A percentile compares a stretch with the other conserved stretches of the same genome.
These are phyloP conservation scores for Yponomeuta evonymella DNA, from an alignment of 2,888 invertebrate species.

Conservation along the genomic window DNA sequence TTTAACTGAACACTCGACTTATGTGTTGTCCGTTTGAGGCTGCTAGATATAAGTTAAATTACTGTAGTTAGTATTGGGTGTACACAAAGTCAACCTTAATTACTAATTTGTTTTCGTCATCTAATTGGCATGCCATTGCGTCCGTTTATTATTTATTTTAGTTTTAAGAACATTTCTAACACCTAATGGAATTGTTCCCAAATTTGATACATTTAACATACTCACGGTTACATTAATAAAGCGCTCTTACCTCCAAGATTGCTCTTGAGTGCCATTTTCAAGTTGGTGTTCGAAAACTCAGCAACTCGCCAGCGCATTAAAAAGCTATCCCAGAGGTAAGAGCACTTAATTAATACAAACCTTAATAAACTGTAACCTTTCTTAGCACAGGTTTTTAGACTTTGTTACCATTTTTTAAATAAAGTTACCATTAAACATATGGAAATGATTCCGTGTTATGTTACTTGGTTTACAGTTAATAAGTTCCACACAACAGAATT, in stretches of 20 bases:
- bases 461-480: background rate
- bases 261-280: too few species aligned
- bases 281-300: too few species aligned
- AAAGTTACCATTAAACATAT: constrained; percentile 13
- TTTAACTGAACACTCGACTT: background rate
- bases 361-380: background rate
- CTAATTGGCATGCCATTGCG: constrained; percentile 38
- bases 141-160: constrained; percentile 54
- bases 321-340: too few species aligned
- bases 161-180: constrained; percentile 32
- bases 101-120: constrained; percentile 1
- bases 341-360: too few species aligned
- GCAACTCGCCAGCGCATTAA: too few species aligned
- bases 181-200: background rate
- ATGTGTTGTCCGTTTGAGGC: constrained; percentile 21
- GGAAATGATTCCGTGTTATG: background rate
- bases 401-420: constrained; percentile 44
- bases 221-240: background rate
- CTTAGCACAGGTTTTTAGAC: constrained; percentile 25
- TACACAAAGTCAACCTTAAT: background rate
- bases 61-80: background rate
- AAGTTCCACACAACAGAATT: too few species aligned
- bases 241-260: constrained; percentile 22
- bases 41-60: constrained; percentile 23
- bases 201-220: background rate